These are phyloP conservation scores for Ataeniobius toweri DNA, from an alignment of 2,797 vertebrate species.

Conservation along the genomic window DNA sequence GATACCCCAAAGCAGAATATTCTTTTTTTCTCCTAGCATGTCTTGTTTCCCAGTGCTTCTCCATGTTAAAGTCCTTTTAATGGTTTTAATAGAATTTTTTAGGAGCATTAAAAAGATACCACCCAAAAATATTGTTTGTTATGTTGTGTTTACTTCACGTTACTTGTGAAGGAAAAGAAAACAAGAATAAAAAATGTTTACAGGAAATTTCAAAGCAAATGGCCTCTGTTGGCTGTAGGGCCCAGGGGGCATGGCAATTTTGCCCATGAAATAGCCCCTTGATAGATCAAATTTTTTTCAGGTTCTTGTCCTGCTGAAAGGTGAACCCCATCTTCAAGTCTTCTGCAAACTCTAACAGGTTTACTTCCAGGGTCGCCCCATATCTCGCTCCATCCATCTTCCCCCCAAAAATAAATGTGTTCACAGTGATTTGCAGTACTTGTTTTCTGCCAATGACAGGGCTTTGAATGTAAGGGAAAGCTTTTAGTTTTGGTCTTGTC, in stretches of 20 bases:
- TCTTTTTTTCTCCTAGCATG: too few species aligned
- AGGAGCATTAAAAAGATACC: too few species aligned
- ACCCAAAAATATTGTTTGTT: too few species aligned
- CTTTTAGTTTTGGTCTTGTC: neutral
- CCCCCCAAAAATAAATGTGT: neutral
- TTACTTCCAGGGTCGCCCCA: neutral
- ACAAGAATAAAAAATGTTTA: too few species aligned
- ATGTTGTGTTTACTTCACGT: too few species aligned
- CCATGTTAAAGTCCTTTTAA: too few species aligned
- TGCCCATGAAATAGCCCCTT: neutral
- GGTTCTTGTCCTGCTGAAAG: neutral
- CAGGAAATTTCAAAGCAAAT: neutral
- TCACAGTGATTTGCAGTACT: neutral
- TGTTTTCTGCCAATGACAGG: neutral
- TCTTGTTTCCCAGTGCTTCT: too few species aligned
- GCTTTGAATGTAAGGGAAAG: neutral
- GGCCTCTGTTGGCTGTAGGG: neutral
- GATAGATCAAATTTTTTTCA: neutral
- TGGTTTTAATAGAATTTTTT: too few species aligned
- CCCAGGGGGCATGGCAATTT: neutral
- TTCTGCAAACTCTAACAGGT: neutral
- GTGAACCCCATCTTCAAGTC: neutral
- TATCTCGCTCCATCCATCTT: neutral
- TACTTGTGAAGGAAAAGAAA: neutral
- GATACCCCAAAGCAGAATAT: neutral